Conservation (phyloP, 1,140 invertebrate species). For the Apis cerana region DNA sequence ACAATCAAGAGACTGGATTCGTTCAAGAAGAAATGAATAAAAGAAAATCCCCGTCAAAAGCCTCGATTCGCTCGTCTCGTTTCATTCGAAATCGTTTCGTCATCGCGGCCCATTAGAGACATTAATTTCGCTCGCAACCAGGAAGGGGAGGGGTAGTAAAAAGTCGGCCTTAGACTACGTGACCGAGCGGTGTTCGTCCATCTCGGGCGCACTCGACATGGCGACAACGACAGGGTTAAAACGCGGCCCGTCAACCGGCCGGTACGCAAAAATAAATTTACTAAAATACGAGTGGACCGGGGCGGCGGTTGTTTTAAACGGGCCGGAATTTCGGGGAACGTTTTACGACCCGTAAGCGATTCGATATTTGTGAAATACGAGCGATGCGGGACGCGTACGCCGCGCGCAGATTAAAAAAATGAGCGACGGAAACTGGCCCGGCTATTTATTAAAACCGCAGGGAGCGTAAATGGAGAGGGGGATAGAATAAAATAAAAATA, state of each 20-base stretch:
- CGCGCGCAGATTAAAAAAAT: slow-evolving; percentile 35
- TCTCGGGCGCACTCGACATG: no score
- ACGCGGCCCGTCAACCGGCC: background rate
- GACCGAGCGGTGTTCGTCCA: background rate
- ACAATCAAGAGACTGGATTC: no score
- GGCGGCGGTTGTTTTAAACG: slow-evolving; percentile 37
- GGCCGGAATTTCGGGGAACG: slow-evolving; percentile 51
- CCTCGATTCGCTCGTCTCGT: background rate
- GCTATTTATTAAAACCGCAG: slow-evolving; percentile 45
- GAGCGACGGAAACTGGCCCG: slow-evolving; percentile 15
- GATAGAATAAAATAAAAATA: background rate
- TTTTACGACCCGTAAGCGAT: slow-evolving; percentile 60
- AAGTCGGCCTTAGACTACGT: slow-evolving; percentile 12
- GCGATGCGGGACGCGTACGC: slow-evolving; percentile 42
- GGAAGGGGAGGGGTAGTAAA: background rate
- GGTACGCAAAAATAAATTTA: slow-evolving; percentile 57
- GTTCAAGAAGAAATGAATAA: no score
- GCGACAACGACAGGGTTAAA: slow-evolving; percentile 18
- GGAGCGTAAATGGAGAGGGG: background rate
- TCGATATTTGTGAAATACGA: slow-evolving; percentile 66
- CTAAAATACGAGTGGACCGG: slow-evolving; percentile 12
- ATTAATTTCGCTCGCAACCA: background rate
- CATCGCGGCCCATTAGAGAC: background rate
- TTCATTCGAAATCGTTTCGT: background rate
- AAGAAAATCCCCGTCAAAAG: background rate